Base-by-base conservation (phyloP, 2,888 invertebrate genomes). In the Nomada flava region DNA sequence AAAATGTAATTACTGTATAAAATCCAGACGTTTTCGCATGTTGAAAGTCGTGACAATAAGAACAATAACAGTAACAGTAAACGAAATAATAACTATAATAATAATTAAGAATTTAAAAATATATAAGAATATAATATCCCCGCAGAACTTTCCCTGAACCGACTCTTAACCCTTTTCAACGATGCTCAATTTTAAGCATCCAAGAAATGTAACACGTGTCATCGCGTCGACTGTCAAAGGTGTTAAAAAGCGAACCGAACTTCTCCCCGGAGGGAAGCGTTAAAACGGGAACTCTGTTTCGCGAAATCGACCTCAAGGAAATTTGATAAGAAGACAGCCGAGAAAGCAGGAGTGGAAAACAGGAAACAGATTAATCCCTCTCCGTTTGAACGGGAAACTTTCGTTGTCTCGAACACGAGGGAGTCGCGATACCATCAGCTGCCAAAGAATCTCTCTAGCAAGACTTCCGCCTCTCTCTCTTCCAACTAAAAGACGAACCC, bases 311-410 rank as follows among this genome's bases (percentile, higher is more conserved):
- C 15, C 55, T 42, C 15, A 57, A 57, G 11, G 47, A 76, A 57
- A 76, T 76, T 71, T 71, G 63, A 50, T 42, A 64, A 71, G 20
- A 23, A 53, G 11, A 2, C 36, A 53, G 29, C 42, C 10, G 26
- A 4, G 26, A 13, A 26, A 23, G 57, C 23, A 47, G 20, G 57
- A 29, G 73, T 57, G 7, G 57, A 65, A 29, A 55, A 63, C 72
- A 47, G 26, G 63, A 64, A 64, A 57, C 57, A 18, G 65, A 57
- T 70, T 59, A 70, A 70, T 70, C 59, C 20, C 26, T 29, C 26
- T 44, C n/a, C 1, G 15, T 47, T 29, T 4, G 59, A 10, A 47
- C 29, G 29, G 26, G 29, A 70, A 59, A 59, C 44, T 70, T 59
- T 59, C 59, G 15, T 57, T 69, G 59, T 69, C 20, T 15, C 47